These are phyloP conservation scores for Palythoa caribaeorum DNA, from an alignment of 92 coral and sea anemone genomes.

Conservation along the genomic window DNA sequence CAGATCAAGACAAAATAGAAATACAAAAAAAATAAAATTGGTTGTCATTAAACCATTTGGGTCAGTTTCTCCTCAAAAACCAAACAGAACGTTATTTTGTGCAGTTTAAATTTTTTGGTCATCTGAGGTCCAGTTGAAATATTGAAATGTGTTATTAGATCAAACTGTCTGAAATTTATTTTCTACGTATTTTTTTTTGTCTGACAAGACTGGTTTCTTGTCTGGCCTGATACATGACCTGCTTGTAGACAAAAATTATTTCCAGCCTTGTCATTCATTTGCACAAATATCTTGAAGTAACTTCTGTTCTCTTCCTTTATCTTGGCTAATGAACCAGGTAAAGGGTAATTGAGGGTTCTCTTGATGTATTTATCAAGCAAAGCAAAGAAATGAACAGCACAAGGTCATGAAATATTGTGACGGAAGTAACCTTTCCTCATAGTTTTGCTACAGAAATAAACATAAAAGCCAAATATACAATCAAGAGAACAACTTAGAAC, in stretches of 20 bases:
- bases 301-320: no score
- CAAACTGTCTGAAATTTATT: not conserved
- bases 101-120: not conserved
- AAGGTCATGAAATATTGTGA: no score
- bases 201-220: not conserved
- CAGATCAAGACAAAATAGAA: not conserved
- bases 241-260: not conserved
- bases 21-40: not conserved
- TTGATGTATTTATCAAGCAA: no score
- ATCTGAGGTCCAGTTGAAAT: not conserved
- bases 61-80: not conserved
- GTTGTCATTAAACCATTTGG: not conserved
- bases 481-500: no score
- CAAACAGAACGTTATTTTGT: not conserved
- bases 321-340: no score
- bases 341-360: no score
- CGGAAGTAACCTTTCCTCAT: no score
- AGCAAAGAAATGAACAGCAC: no score
- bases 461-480: no score
- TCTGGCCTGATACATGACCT: not conserved
- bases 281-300: no score
- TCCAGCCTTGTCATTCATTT: not conserved
- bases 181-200: not conserved
- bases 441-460: no score
- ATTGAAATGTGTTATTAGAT: not conserved